These are phyloP conservation scores for Agonopterix subpropinquella DNA, from an alignment of 2,888 invertebrate species.

Conservation along the genomic window DNA sequence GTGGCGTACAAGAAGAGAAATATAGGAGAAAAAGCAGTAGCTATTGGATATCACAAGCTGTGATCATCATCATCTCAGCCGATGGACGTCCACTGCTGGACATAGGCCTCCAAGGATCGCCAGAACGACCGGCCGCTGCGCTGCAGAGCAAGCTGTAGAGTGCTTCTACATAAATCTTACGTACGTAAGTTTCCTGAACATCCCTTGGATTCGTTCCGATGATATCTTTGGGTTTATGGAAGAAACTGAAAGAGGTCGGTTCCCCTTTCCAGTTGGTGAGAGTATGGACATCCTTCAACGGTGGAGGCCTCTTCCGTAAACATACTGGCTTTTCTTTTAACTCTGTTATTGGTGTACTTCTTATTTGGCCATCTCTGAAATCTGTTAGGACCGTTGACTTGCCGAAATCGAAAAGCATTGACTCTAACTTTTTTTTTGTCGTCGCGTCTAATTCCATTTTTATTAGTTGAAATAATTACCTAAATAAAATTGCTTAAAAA, in stretches of 20 bases:
- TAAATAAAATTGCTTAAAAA: too few relatives aligned
- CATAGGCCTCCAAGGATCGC: too few relatives aligned
- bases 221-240: constrained; percentile 29
- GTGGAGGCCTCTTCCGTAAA: constrained; percentile 10
- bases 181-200: constrained; percentile 31
- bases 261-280: constrained; percentile 27
- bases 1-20: too few relatives aligned
- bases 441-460: too few relatives aligned
- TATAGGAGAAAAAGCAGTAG: too few relatives aligned
- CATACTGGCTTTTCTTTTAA: constrained; percentile 20
- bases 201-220: constrained; percentile 28
- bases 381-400: constrained; percentile 30
- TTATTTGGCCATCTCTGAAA: constrained; percentile 21
- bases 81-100: too few relatives aligned
- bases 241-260: constrained; percentile 31
- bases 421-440: too few relatives aligned
- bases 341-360: constrained; percentile 15
- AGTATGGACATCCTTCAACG: constrained; percentile 37
- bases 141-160: too few relatives aligned
- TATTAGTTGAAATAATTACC: too few relatives aligned
- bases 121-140: too few relatives aligned
- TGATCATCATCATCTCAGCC: too few relatives aligned
- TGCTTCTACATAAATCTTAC: constrained; percentile 13
- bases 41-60: too few relatives aligned
- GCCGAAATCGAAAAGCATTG: constrained; percentile 36